phyloP scores from a whole-genome alignment of 2,113 vertebrate genomes.

The Podocnemis expansa region DNA sequence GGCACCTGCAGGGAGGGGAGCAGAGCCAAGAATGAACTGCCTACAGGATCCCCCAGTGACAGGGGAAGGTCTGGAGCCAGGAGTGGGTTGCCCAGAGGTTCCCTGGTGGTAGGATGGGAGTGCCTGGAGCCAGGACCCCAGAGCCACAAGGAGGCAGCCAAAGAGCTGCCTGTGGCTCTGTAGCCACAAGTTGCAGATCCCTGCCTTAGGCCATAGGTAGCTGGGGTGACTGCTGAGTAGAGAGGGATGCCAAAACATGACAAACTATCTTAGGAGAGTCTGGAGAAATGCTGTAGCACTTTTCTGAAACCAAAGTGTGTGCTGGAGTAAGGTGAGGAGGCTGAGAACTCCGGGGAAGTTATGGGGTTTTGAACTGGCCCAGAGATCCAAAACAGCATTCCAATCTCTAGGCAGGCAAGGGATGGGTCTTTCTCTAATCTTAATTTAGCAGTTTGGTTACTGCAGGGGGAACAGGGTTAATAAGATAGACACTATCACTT shows the following conservation, averaged over 20 bases:
- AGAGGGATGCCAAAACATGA: background rate
- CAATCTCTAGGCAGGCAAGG: background rate
- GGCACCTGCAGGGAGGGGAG: too few relatives aligned
- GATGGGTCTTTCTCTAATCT: background rate
- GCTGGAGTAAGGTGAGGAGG: background rate
- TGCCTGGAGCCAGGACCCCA: too few relatives aligned
- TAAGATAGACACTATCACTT: background rate
- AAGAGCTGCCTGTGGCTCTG: too few relatives aligned
- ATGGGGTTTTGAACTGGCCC: background rate
- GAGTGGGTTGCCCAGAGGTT: too few relatives aligned
- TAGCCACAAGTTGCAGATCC: too few relatives aligned
- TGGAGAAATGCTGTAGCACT: background rate
- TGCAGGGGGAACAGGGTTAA: background rate
- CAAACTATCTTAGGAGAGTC: background rate
- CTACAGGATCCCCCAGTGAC: too few relatives aligned
- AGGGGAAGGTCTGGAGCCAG: too few relatives aligned
- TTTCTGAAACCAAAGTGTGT: background rate
- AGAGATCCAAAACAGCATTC: background rate
- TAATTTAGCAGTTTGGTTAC: background rate
- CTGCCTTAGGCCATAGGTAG: background rate
- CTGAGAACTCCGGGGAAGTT: background rate
- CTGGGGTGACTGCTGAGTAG: background rate
- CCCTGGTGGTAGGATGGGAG: too few relatives aligned
- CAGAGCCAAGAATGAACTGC: too few relatives aligned
- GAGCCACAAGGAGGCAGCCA: too few relatives aligned